These are phyloP conservation scores for Tuberolachnus salignus DNA, from an alignment of 2,888 invertebrate genomes.

Conservation along the genomic window DNA sequence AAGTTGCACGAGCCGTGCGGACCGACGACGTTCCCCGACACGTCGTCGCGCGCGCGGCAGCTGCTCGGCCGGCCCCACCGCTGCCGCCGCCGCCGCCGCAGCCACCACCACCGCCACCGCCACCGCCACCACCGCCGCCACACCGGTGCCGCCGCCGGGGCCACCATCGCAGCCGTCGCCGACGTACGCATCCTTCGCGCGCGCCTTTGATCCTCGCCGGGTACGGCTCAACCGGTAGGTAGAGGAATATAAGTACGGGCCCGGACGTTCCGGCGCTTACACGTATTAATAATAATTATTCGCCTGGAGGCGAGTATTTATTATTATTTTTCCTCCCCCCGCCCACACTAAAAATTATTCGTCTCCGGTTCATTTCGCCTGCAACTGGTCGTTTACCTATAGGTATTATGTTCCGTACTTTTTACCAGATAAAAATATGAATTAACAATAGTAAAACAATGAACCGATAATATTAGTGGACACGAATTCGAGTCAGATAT, in stretches of 20 bases:
- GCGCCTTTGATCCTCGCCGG: conserved; percentile 28
- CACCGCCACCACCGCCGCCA: conserved; percentile 1
- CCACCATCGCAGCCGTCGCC: neutral
- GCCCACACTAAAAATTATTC: neutral
- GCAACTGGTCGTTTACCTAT: too few relatives aligned
- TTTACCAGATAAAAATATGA: too few relatives aligned
- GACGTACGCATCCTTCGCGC: neutral
- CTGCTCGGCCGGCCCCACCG: conserved; percentile 26
- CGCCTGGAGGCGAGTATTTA: neutral
- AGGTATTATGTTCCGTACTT: too few relatives aligned
- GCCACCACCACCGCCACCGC: neutral
- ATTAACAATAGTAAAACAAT: too few relatives aligned
- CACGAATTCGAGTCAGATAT: too few relatives aligned
- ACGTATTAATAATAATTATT: neutral
- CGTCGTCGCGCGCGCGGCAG: conserved; percentile 3
- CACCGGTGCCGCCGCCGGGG: conserved; percentile 12
- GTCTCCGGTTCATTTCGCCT: neutral
- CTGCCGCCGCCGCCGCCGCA: neutral
- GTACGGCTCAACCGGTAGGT: neutral
- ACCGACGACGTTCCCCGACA: conserved; percentile 9
- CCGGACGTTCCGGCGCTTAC: neutral
- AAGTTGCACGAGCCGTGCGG: conserved; percentile 49
- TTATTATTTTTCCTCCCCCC: neutral
- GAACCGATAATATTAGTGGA: too few relatives aligned
- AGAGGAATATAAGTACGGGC: neutral